Conservation (phyloP, 2,888 invertebrate genomes). For the Elegia similella region DNA sequence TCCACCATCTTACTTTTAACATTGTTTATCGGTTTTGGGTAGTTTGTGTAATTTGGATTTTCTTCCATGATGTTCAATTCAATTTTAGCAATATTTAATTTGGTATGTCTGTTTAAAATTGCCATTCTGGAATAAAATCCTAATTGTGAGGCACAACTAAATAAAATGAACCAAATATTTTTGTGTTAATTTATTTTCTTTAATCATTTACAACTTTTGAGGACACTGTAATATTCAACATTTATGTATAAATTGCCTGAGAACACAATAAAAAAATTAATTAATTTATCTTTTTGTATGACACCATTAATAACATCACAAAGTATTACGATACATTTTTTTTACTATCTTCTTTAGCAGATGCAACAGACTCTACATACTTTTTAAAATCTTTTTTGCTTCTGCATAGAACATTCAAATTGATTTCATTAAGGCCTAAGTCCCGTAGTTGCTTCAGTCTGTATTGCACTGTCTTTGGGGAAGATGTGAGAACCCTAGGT, state of each 20-base stretch:
- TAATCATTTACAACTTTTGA: constrained; percentile 7
- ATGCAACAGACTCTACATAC: constrained; percentile 58
- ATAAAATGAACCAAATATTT: constrained; percentile 14
- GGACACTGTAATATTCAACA: constrained; percentile 18
- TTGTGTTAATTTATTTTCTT: constrained; percentile 21
- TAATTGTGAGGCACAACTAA: constrained; percentile 2
- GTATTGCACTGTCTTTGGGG: constrained; percentile 77
- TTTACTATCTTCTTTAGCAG: constrained; percentile 5
- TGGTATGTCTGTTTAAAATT: not conserved
- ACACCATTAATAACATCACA: not conserved
- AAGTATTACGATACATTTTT: not conserved
- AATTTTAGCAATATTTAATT: not conserved
- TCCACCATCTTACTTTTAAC: constrained; percentile 7
- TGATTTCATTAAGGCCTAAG: constrained; percentile 68
- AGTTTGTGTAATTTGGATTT: constrained; percentile 7
- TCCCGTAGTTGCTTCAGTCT: constrained; percentile 73
- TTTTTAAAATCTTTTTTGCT: constrained; percentile 79
- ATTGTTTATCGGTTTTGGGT: constrained; percentile 20
- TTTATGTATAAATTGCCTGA: constrained; percentile 21
- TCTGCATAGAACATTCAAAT: constrained; percentile 79
- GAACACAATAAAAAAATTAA: constrained; percentile 20
- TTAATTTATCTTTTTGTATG: constrained; percentile 16
- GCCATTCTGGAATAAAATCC: constrained; percentile 1
- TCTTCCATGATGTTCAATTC: not conserved
- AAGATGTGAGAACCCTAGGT: constrained; percentile 79